phyloP scores from a whole-genome alignment of 2,888 invertebrate species.

The Drosophila neonasuta region DNA sequence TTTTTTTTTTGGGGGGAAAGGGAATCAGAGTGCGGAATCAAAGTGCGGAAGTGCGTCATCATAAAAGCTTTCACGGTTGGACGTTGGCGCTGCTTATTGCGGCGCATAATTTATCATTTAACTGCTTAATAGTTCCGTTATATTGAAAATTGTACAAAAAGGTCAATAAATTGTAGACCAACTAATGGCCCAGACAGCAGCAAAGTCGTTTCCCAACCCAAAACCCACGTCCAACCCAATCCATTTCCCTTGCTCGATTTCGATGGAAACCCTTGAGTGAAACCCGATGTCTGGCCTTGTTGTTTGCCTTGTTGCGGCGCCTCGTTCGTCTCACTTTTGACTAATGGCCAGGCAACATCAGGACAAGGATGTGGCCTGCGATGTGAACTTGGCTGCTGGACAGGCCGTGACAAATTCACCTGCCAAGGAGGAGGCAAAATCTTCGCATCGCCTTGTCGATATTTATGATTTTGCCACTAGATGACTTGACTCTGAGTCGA shows the following conservation, averaged over 20 bases:
- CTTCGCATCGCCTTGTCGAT: conserved; percentile 50
- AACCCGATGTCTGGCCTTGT: conserved; percentile 14
- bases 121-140: conserved; percentile 78
- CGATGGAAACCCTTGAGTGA: background rate
- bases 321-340: conserved; percentile 67
- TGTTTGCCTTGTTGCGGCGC: conserved; percentile 36
- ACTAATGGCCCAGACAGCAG: conserved; percentile 52
- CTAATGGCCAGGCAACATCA: conserved; percentile 56
- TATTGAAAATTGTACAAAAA: conserved; percentile 67
- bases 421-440: conserved; percentile 45
- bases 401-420: conserved; percentile 69
- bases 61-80: conserved; percentile 74
- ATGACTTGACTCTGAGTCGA: conserved; percentile 29
- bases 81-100: conserved; percentile 64
- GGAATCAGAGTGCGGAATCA: background rate
- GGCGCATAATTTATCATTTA: conserved; percentile 79
- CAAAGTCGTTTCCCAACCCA: background rate
- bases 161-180: conserved; percentile 63
- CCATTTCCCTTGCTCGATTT: background rate
- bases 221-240: background rate
- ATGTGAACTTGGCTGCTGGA: conserved; percentile 10
- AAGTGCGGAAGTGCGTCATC: conserved; percentile 78
- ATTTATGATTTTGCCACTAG: conserved; percentile 71
- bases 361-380: conserved; percentile 20
- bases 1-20: background rate